Evolutionary conservation across 2,113 vertebrate genomes (phyloP), one percentile per base, ranked within the genome.

Genomic region (Chunga burmeisteri): DNA sequence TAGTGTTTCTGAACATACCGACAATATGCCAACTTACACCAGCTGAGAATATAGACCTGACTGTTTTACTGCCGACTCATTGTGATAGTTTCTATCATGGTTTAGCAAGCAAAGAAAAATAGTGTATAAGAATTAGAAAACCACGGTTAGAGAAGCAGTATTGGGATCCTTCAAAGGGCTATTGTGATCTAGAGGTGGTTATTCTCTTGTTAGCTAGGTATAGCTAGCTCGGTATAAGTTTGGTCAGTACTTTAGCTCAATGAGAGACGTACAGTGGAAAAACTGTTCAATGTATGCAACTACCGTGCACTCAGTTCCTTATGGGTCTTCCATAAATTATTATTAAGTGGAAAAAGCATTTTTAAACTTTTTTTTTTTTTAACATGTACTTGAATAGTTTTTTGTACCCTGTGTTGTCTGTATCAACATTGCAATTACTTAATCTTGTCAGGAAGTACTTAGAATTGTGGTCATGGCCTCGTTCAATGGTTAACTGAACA

Each of bases 391-490:
- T 58, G 29, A 75, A 66, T 50, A 85, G 26, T 38, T 80, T 94
- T 94, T 84, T 80, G 46, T 86, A 80, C 14, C 20, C 71, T 77
- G 16, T 0, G 1, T 92, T 91, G 50, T 85, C 74, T 94, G 38
- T 85, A 58, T 88, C 70, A 90, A 85, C 53, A 58, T 52, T 83
- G 59, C 74, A 96, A 94, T 95, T 95, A 94, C 93, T 96, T 94
- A 73, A 62, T 95, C 91, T 89, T 93, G 86, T 91, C 94, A 95
- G 71, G 74, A 95, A 66, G 81, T 94, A 86, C 86, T 96, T 92
- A 95, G 4, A 66, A 2, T 89, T 90, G 94, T 95, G 86, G 91
- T 96, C 96, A 91, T 91, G 91, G 93, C 94, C 94, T 96, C 91
- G 86, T 93, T 97, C 94, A 95, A 2, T 80, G 81, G 42, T 20